Percentiles rank a stretch among this genome's conserved stretches.
phyloP scores from a whole-genome alignment of 2,888 invertebrate species.

The Athalia rosae region DNA sequence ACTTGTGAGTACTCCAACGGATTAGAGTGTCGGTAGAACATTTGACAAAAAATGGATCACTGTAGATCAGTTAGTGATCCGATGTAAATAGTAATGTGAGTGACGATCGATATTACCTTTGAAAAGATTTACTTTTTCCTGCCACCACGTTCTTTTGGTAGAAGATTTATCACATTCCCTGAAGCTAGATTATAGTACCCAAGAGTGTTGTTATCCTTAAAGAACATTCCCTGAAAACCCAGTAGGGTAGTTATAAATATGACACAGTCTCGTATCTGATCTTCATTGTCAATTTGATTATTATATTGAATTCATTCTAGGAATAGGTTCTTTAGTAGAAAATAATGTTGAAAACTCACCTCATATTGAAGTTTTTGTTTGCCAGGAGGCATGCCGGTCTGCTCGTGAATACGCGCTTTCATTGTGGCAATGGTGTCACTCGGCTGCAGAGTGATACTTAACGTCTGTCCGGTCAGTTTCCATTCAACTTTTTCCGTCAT shows the following conservation, averaged over 20 bases:
- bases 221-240: slow-evolving; percentile 90
- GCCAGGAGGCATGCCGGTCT: slow-evolving; percentile 94
- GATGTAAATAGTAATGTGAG: not conserved
- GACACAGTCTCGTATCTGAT: too few relatives aligned
- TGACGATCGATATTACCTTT: not conserved
- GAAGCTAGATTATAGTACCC: slow-evolving; percentile 96
- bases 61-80: not conserved
- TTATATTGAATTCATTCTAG: not conserved
- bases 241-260: too few relatives aligned
- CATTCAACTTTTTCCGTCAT: slow-evolving; percentile 94
- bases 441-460: slow-evolving; percentile 86
- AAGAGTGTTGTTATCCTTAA: slow-evolving; percentile 96
- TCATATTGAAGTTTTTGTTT: slow-evolving; percentile 98
- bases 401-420: slow-evolving; percentile 90
- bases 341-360: slow-evolving; percentile 74
- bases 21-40: too few relatives aligned
- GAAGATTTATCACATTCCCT: slow-evolving; percentile 88
- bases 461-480: slow-evolving; percentile 93
- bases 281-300: too few relatives aligned
- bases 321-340: not conserved
- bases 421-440: slow-evolving; percentile 88
- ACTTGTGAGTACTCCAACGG: too few relatives aligned
- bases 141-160: slow-evolving; percentile 98
- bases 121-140: slow-evolving; percentile 89
- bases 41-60: not conserved